These are phyloP conservation scores for Ornithoptera alexandrae DNA, from an alignment of 2,888 invertebrate genomes.

Conservation along the genomic window DNA sequence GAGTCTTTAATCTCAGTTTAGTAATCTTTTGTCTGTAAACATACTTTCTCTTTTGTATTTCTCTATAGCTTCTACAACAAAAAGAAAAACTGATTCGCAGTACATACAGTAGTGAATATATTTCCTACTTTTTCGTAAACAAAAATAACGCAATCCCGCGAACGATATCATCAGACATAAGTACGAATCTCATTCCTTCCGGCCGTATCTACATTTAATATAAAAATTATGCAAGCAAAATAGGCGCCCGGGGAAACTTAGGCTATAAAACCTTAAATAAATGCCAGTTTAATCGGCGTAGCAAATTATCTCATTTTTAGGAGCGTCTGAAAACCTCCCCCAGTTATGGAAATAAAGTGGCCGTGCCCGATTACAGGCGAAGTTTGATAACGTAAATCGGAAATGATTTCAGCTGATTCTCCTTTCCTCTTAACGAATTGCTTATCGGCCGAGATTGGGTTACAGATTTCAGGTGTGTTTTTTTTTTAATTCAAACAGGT, in stretches of 20 bases:
- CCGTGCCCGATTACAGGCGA: slow-evolving; percentile 38
- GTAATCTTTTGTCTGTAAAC: too few species aligned
- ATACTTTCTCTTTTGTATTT: too few species aligned
- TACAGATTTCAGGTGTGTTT: slow-evolving; percentile 19
- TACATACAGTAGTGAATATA: background rate
- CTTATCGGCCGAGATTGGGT: slow-evolving; percentile 23
- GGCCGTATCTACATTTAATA: slow-evolving; percentile 42
- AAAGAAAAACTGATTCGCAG: too few species aligned
- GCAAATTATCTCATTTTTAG: slow-evolving; percentile 65
- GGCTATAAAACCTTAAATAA: slow-evolving; percentile 56
- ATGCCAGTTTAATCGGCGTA: slow-evolving; percentile 56
- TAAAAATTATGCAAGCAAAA: slow-evolving; percentile 55
- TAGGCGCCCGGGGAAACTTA: slow-evolving; percentile 48
- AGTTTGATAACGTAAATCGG: slow-evolving; percentile 35
- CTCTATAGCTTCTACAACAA: too few species aligned
- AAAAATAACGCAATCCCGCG: slow-evolving; percentile 10
- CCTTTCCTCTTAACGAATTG: slow-evolving; percentile 32
- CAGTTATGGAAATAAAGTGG: slow-evolving; percentile 49
- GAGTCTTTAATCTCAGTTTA: too few species aligned
- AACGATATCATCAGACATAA: slow-evolving; percentile 25
- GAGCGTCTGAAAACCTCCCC: slow-evolving; percentile 34
- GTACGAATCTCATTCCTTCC: slow-evolving; percentile 32
- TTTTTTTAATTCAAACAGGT: background rate
- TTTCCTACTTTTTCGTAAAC: background rate
- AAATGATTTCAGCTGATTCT: slow-evolving; percentile 35